Conservation (phyloP, 2,797 vertebrate genomes). For the Peromyscus aztecus region DNA sequence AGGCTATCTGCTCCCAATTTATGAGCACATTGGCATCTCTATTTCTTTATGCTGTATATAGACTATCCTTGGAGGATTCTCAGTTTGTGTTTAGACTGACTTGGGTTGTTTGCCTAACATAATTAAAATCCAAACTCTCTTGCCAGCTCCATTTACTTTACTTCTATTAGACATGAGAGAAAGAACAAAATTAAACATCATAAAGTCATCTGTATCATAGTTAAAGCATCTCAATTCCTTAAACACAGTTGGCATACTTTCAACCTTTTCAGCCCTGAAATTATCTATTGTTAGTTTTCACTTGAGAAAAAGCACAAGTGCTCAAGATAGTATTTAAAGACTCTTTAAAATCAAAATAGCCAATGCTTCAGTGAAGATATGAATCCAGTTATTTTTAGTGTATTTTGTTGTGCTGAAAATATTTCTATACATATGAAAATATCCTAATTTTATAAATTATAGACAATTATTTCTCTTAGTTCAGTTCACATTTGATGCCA, state of each 20-base stretch:
- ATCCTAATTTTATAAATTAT: constrained; percentile 6
- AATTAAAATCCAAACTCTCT: constrained; percentile 39
- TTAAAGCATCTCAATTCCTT: background rate
- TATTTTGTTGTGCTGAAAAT: background rate
- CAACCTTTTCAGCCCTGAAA: background rate
- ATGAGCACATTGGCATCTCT: background rate
- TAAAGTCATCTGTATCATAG: background rate
- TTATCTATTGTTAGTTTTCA: constrained; percentile 24
- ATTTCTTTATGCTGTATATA: background rate
- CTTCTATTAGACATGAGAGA: background rate
- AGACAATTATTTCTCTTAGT: background rate
- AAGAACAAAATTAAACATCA: background rate
- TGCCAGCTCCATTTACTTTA: background rate
- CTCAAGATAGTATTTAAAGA: constrained; percentile 20
- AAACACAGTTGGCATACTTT: background rate
- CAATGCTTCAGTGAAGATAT: background rate
- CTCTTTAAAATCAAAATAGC: constrained; percentile 19
- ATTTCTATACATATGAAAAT: background rate
- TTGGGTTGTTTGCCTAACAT: constrained; percentile 11
- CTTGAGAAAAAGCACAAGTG: constrained; percentile 15
- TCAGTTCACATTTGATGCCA: background rate
- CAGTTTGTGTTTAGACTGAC: constrained; percentile 10
- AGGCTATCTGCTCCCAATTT: background rate
- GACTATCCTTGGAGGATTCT: constrained; percentile 23
- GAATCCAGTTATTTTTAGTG: background rate